Percentiles rank a stretch among this genome's conserved stretches.
Evolutionary conservation across 2,113 vertebrate species (phyloP).

Genomic region (Salvelinus namaycush): DNA sequence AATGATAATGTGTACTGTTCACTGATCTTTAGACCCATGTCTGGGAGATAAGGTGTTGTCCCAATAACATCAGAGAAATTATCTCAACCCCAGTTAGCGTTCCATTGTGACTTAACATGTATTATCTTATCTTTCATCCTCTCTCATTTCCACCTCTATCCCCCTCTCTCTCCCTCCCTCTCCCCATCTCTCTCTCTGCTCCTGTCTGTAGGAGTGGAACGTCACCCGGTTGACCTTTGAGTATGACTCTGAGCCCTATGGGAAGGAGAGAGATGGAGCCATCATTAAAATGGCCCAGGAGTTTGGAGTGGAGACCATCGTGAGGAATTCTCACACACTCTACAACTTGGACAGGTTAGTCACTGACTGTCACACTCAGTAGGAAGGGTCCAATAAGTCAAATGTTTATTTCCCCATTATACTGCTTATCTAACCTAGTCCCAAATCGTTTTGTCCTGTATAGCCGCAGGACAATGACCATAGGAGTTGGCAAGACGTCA

Average conservation of each 20-base stretch:
- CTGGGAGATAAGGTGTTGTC: too few relatives aligned
- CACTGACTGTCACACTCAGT: background rate
- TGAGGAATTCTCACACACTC: constrained; percentile 92
- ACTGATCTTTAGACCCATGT: too few relatives aligned
- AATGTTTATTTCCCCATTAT: too few relatives aligned
- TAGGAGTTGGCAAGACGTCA: too few relatives aligned
- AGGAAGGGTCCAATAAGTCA: background rate
- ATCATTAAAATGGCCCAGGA: constrained; percentile 95
- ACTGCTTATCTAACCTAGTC: too few relatives aligned
- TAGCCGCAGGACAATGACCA: too few relatives aligned
- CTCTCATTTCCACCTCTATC: background rate
- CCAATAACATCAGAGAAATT: too few relatives aligned
- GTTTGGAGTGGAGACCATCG: constrained; percentile 89
- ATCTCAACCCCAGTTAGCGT: too few relatives aligned
- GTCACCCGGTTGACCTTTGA: constrained; percentile 93
- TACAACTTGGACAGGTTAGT: constrained; percentile 91
- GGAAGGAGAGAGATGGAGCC: constrained; percentile 91
- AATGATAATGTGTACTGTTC: too few relatives aligned
- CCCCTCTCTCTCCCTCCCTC: background rate
- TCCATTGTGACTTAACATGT: background rate
- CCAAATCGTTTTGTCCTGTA: too few relatives aligned
- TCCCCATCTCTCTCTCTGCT: background rate
- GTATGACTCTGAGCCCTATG: constrained; percentile 93
- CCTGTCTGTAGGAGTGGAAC: constrained; percentile 85
- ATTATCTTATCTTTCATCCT: background rate